Conservation (phyloP, 2,888 invertebrate species). For the Plemyria rubiginata region DNA sequence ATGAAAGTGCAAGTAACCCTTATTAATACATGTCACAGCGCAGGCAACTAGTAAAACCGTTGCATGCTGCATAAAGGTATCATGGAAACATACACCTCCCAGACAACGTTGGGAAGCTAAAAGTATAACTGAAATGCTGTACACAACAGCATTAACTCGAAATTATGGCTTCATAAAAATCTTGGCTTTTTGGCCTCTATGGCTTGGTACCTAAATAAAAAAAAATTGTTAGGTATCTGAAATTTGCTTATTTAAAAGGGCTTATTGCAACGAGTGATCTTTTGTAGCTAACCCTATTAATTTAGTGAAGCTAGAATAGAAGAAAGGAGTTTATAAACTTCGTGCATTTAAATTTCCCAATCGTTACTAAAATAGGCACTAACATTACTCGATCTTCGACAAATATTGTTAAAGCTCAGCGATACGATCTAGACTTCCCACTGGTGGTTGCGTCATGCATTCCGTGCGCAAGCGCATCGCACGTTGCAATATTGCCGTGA, state of each 20-base stretch:
- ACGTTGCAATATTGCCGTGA: conserved; percentile 23
- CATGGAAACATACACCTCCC: conserved; percentile 13
- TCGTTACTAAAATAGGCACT: conserved; percentile 7
- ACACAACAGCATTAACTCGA: conserved; percentile 12
- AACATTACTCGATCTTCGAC: conserved; percentile 7
- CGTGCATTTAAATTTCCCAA: conserved; percentile 2
- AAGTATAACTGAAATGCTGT: conserved; percentile 15
- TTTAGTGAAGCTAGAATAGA: no score
- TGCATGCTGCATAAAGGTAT: no score
- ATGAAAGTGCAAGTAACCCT: no score
- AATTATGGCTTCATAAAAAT: conserved; percentile 23
- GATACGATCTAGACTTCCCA: conserved; percentile 31
- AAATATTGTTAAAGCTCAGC: conserved; percentile 26
- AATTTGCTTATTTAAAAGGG: no score
- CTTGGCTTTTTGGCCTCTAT: conserved; percentile 2
- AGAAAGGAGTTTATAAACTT: not conserved
- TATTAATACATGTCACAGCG: no score
- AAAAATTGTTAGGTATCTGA: no score
- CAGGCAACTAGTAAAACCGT: no score
- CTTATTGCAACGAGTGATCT: no score
- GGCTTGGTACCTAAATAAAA: not conserved
- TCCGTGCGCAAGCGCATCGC: conserved; percentile 28
- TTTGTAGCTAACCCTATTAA: no score
- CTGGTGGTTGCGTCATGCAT: conserved; percentile 27
- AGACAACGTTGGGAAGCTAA: conserved; percentile 19